Base-by-base conservation (phyloP, 2,113 vertebrate species). In the Saccopteryx leptura region DNA sequence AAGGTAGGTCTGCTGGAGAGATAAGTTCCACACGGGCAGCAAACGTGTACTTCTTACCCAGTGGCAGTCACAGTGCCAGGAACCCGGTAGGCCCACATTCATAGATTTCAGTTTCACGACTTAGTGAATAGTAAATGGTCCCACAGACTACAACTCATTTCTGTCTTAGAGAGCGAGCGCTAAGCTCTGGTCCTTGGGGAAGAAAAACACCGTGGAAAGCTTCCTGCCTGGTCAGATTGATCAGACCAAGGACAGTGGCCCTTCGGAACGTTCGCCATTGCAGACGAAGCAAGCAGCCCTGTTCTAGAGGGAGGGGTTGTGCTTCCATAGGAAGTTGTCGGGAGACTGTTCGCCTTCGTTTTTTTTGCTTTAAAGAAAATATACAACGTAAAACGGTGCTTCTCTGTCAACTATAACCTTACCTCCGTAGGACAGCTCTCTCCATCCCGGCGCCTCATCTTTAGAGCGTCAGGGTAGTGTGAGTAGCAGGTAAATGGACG, bases 381-480 rank as follows among this genome's bases (percentile, higher is more conserved):
- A 9, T 6, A 9, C 2, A 26, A 15, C 58, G 12, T 18, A 14
- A n/a, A 56, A 71, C 39, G n/a, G 9, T 74, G 18, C 23, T 61
- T 75, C 3, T 3, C 31, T 50, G 9, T 58, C 88, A 7, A 3
- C 61, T 11, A 0, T 65, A 26, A 18, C 15, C n/a, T n/a, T 28
- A 33, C 58, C 11, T 19, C 12, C 2, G 0, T 1, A 15, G 24
- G 8, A 19, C 1, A 13, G 3, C 33, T 23, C 1, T 14, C 28
- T 79, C 21, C 28, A 2, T 52, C 11, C 48, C 6, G 39, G 11
- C 4, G 2, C 48, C 5, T 5, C 6, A 1, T 50, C 23, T 19
- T 31, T 74, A 39, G 7, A 0, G 0, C 12, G 48, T 60, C 58
- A 31, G 10, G 10, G 50, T 31, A 12, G 63, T n/a, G 5, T 7